Evolutionary conservation across 2,797 vertebrate species (phyloP).

Genomic region (Parauchenoglanis ngamensis): DNA sequence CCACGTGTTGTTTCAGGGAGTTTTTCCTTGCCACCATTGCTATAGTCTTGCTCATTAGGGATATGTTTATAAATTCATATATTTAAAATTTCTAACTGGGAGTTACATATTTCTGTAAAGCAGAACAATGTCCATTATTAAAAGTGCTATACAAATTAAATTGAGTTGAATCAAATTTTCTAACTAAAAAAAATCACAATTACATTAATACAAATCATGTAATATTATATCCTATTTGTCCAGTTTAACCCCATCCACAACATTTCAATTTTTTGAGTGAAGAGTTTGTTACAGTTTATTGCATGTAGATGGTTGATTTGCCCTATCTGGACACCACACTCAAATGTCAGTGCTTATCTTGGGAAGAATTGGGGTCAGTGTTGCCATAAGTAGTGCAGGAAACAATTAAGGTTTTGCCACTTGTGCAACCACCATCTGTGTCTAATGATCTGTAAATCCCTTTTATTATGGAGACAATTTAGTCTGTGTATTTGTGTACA

Average conservation of each 20-base stretch:
- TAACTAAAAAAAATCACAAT: neutral
- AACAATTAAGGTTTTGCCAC: constrained; percentile 48
- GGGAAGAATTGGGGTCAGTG: constrained; percentile 15
- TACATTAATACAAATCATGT: neutral
- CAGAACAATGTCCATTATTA: no score
- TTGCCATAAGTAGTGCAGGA: constrained; percentile 25
- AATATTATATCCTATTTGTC: neutral
- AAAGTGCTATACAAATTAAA: no score
- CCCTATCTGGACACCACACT: neutral
- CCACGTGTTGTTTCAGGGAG: no score
- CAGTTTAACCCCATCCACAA: neutral
- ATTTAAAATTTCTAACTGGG: no score
- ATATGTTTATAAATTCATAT: no score
- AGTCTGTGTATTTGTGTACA: neutral
- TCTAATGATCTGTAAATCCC: constrained; percentile 54
- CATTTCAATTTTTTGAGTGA: neutral
- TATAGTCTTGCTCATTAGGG: no score
- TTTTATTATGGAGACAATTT: constrained; percentile 50
- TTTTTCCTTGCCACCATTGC: no score
- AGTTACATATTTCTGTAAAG: no score
- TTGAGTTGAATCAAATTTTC: no score
- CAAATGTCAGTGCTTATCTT: constrained; percentile 1
- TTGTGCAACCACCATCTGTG: constrained; percentile 58
- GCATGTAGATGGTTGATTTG: constrained; percentile 12
- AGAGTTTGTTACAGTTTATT: neutral